phyloP scores from a whole-genome alignment of 35 echinoderm and acorn worm genomes.

The Apostichopus parvimensis region DNA sequence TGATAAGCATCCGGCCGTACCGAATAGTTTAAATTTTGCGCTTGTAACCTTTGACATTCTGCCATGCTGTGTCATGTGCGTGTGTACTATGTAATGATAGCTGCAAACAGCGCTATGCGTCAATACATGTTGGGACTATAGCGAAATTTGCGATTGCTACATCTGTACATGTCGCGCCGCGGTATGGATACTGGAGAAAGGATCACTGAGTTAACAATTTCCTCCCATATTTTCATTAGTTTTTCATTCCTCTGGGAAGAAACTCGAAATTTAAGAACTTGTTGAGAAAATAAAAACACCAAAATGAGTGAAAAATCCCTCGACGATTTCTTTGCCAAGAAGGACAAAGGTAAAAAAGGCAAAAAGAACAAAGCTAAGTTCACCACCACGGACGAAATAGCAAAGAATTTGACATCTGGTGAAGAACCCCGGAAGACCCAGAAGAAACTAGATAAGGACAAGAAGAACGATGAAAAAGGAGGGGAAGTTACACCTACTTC shows the following conservation, averaged over 20 bases:
- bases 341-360: slow-evolving; percentile 83
- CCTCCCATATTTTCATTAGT: slow-evolving; percentile 36
- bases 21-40: neutral
- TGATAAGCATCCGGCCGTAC: no score
- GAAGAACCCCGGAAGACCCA: slow-evolving; percentile 62
- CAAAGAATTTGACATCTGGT: slow-evolving; percentile 69
- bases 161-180: neutral
- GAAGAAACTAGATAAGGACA: slow-evolving; percentile 57
- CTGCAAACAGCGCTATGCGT: neutral
- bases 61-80: slow-evolving; percentile 47
- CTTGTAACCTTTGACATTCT: slow-evolving; percentile 29
- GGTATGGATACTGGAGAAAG: slow-evolving; percentile 36
- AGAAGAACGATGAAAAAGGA: slow-evolving; percentile 64
- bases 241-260: neutral
- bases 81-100: neutral
- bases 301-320: slow-evolving; percentile 91
- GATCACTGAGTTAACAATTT: neutral
- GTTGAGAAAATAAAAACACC: neutral
- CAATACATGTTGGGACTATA: no score
- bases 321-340: slow-evolving; percentile 89
- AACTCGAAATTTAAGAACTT: slow-evolving; percentile 8
- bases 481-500: neutral
- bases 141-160: no score
- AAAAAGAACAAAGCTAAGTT: slow-evolving; percentile 76
- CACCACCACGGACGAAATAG: slow-evolving; percentile 84